Evolutionary conservation across 2,888 invertebrate species (phyloP), one percentile per base, ranked within the genome.

Genomic region (Pachydiplax longipennis): DNA sequence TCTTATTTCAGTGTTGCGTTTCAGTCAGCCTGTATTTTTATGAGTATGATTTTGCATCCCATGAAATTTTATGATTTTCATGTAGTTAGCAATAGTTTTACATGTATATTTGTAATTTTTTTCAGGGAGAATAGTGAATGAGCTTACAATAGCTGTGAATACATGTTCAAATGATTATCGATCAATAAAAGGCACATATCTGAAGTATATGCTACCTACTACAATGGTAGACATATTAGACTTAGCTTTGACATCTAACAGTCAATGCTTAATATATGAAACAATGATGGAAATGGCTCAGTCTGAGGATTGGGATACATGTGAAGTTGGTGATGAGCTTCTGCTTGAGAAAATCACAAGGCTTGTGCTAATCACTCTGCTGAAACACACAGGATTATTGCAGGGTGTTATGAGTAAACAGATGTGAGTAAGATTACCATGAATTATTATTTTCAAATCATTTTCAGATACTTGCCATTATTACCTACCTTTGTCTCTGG

Each of bases 371-470:
- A 94, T 95, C 40, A 94, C 95, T 2, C 92, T 95, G 8, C 92
- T 95, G 35, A 95, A 95, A 92, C 95, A 95, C 91, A 94, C 95
- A n/a, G 95, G 95, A 2, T 93, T 95, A 81, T 92, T 94, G n/a
- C 92, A 93, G 35, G 93, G 94, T 91, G 93, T 94, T 73, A 92
- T 93, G 12, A 92, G 93, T 73, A 93, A 93, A 92, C 94, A 94
- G 91, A 93, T 94, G 92, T 94, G 93, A 92, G 94, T 93, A 91
- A 92, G 93, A 92, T 4, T 91, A 93, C 81, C 22, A 10, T 25
- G 22, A 73, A 8, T 31, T 10, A 8, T 53, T 53, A 13, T 10
- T 53, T 53, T 13, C 8, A 53, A 53, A 40, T 5, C 40, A 40
- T 40, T 2, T 40, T 40, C 6, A 40, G 40, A 40, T 40, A 40